A percentile compares a stretch with the other conserved stretches of the same genome.
Conservation (phyloP, 2,797 vertebrate genomes). For the Taenioides sp. region DNA sequence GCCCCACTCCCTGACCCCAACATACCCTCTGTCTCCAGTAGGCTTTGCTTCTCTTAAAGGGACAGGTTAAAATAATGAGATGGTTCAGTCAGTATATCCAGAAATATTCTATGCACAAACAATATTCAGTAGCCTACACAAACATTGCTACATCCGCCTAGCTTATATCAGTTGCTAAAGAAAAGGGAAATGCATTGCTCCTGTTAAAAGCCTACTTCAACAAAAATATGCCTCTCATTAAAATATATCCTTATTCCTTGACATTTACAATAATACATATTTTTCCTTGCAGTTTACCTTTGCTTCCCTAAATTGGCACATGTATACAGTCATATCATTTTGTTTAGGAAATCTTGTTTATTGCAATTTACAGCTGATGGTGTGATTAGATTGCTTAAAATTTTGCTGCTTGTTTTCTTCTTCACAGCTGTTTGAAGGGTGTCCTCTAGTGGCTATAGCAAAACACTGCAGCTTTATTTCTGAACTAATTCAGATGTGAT, state of each 20-base stretch:
- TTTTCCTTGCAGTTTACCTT: constrained; percentile 16
- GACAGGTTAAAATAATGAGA: constrained; percentile 34
- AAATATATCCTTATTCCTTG: constrained; percentile 17
- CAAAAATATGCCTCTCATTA: constrained; percentile 23
- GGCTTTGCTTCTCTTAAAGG: constrained; percentile 52
- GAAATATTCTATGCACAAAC: background rate
- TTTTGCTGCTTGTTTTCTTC: constrained; percentile 8
- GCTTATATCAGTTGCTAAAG: background rate
- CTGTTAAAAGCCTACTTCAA: constrained; percentile 9
- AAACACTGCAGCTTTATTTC: constrained; percentile 16
- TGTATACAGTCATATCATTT: constrained; percentile 16
- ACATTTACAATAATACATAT: constrained; percentile 32
- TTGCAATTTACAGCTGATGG: constrained; percentile 12
- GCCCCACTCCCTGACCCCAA: constrained; percentile 8
- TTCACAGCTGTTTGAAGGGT: constrained; percentile 29
- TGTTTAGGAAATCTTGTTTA: background rate
- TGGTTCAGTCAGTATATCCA: background rate
- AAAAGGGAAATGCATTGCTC: background rate
- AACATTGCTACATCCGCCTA: background rate
- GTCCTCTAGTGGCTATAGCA: constrained; percentile 54
- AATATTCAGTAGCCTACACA: background rate
- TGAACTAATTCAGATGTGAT: background rate
- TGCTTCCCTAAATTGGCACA: constrained; percentile 3
- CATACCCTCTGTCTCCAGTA: constrained; percentile 31
- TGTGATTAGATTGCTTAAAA: constrained; percentile 8